Evolutionary conservation across 1,140 invertebrate species (phyloP), one percentile per base, ranked within the genome.

Genomic region (Hesperophylax magnus): DNA sequence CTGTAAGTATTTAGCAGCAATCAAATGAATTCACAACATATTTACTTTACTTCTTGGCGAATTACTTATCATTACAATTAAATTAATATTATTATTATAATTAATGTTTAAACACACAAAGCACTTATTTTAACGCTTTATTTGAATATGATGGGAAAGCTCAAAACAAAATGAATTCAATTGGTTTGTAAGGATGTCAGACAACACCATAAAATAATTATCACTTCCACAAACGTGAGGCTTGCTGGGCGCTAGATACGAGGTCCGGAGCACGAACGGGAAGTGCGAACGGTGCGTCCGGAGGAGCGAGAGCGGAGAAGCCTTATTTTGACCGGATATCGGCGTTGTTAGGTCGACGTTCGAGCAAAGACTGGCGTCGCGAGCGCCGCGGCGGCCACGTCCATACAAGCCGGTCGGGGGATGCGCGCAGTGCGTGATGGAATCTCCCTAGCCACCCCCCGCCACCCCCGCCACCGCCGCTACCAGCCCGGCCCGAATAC

Each of bases 401-500:
- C 31, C 34, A 69, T 20, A 69, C 65, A 69, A 31, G 18, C 15
- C n/a, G 14, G 20, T 72, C 52, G 20, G 69, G 18, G 69, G 69
- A 72, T 72, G 47, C 69, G 69, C 69, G 69, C 69, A 72, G 47
- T 72, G 69, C 69, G 69, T 72, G 69, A 54, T 72, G 53, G 69
- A 72, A 72, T 7, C 69, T 18, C 15, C 39, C 39, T 47, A 14
- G 9, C 39, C 8, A 47, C 39, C 11, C 39, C 11, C 0, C n/a
- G 0, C 34, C n/a, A n/a, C n/a, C n/a, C n/a, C n/a, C n/a, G n/a
- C n/a, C n/a, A n/a, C n/a, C n/a, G n/a, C n/a, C n/a, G n/a, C n/a
- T n/a, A n/a, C n/a, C n/a, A n/a, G n/a, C n/a, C n/a, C n/a, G n/a
- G n/a, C n/a, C n/a, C 65, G 14, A 39, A 54, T 72, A 72, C 69